phyloP scores from a whole-genome alignment of 2,113 vertebrate species.

The Calyptommatus sinebrachiatus region DNA sequence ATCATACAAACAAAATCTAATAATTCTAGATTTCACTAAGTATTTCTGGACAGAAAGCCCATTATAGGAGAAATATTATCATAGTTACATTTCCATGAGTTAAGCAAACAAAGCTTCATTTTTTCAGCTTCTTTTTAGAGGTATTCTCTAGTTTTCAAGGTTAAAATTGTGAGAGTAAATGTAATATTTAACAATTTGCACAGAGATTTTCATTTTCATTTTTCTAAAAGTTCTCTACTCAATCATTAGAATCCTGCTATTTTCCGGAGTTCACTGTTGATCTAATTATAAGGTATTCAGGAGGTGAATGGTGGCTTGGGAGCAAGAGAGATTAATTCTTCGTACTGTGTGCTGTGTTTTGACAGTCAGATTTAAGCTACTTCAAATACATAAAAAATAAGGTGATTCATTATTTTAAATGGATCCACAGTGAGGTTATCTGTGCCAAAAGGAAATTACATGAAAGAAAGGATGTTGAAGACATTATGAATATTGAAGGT shows the following conservation, averaged over 20 bases:
- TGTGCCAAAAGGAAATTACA: constrained; percentile 41
- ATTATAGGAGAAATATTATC: constrained; percentile 57
- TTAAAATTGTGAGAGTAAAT: constrained; percentile 55
- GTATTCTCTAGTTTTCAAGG: constrained; percentile 45
- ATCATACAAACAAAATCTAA: constrained; percentile 54
- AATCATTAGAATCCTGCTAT: constrained; percentile 38
- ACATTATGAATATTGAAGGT: constrained; percentile 5
- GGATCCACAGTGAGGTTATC: constrained; percentile 18
- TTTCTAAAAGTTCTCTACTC: constrained; percentile 1
- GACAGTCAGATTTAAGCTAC: constrained; percentile 49
- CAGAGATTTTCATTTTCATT: constrained; percentile 40
- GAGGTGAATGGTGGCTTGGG: constrained; percentile 49
- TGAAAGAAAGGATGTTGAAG: not conserved
- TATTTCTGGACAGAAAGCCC: constrained; percentile 48
- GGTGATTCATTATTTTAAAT: constrained; percentile 34
- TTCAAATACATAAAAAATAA: constrained; percentile 47
- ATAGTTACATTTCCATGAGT: constrained; percentile 43
- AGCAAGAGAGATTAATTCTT: constrained; percentile 50
- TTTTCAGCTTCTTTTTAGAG: constrained; percentile 47
- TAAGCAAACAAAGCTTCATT: constrained; percentile 46
- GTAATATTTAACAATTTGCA: constrained; percentile 48
- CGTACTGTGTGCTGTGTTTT: constrained; percentile 46
- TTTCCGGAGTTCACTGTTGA: constrained; percentile 34
- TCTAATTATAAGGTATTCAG: constrained; percentile 56
- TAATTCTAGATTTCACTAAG: constrained; percentile 52